Conservation (phyloP, 2,797 vertebrate species). For the Gymnopithys bicolor region DNA sequence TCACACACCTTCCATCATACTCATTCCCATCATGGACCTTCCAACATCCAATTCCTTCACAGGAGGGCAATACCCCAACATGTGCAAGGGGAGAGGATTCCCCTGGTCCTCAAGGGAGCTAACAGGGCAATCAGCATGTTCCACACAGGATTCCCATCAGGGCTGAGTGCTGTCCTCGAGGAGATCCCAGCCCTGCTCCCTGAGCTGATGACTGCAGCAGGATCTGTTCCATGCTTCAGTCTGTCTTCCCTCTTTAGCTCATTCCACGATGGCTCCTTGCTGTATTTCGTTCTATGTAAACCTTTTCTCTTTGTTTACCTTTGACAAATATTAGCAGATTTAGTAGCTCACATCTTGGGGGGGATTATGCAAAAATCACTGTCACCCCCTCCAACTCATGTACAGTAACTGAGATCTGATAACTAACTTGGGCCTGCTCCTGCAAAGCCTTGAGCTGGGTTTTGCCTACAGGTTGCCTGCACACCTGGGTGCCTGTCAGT, state of each 20-base stretch:
- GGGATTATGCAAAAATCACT: not conserved
- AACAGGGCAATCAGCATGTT: not conserved
- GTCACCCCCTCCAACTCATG: not conserved
- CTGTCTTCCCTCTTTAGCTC: not conserved
- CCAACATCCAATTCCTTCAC: not conserved
- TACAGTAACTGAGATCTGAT: not conserved
- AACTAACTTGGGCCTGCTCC: not conserved
- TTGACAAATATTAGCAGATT: conserved; percentile 34
- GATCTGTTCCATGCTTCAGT: not conserved
- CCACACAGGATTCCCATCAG: not conserved
- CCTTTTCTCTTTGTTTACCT: conserved; percentile 14
- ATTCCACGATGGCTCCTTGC: not conserved
- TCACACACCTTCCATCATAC: not conserved
- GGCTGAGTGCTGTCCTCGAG: not conserved
- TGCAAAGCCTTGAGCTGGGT: not conserved
- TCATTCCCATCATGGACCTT: not conserved
- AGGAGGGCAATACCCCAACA: not conserved
- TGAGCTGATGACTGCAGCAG: not conserved
- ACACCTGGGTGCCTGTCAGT: not conserved
- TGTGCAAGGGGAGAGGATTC: not conserved
- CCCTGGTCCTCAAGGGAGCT: not conserved
- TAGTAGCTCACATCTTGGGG: not conserved
- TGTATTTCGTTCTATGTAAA: not conserved
- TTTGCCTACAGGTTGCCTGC: not conserved
- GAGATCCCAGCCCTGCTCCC: not conserved